Evolutionary conservation across 2,113 vertebrate genomes (phyloP).

Genomic region (Cettia cetti): DNA sequence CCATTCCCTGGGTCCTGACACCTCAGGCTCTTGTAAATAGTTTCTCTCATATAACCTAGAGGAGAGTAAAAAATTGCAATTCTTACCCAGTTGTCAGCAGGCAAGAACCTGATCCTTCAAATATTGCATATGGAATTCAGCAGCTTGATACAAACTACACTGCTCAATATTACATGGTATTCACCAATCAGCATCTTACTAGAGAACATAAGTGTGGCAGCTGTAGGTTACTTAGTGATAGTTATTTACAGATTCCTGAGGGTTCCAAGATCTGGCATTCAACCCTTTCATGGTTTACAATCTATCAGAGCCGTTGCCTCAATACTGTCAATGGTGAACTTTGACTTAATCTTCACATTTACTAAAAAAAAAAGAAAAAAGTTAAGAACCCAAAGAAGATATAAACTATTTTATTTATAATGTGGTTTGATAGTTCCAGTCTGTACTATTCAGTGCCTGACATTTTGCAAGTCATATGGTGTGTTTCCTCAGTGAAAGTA

Average conservation of each 20-base stretch:
- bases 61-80: not conserved
- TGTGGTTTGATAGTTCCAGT: conserved; percentile 1
- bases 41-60: not conserved
- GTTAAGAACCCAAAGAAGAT: not conserved
- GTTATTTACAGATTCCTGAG: not conserved
- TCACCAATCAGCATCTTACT: too few relatives aligned
- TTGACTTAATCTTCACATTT: conserved; percentile 44
- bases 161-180: not conserved
- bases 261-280: not conserved
- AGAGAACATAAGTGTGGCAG: not conserved
- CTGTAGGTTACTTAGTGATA: not conserved
- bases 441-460: conserved; percentile 34
- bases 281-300: not conserved
- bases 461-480: conserved; percentile 64
- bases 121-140: not conserved
- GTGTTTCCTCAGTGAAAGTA: conserved; percentile 65
- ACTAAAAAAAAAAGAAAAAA: not conserved
- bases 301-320: not conserved
- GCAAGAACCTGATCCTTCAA: not conserved
- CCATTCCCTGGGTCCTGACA: not conserved
- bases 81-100: not conserved
- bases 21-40: not conserved
- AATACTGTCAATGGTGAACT: not conserved
- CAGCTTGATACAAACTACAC: not conserved
- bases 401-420: conserved; percentile 36